Evolutionary conservation across 2,888 invertebrate species (phyloP).

Genomic region (Bellardia pandia): DNA sequence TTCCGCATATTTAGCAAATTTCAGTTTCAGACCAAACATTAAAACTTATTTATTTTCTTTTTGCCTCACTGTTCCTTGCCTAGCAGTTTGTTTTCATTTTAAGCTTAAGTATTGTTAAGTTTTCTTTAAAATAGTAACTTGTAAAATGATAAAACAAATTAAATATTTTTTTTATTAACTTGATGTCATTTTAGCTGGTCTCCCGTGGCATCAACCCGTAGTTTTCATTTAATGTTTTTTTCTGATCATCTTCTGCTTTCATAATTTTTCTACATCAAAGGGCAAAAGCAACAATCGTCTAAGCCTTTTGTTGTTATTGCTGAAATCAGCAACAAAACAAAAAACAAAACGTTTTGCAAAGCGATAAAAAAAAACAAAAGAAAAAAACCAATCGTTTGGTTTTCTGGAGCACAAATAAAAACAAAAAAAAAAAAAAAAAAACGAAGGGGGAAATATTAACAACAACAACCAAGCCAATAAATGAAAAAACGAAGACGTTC

Average conservation of each 20-base stretch:
- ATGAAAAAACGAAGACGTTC: not conserved
- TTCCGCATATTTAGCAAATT: not conserved
- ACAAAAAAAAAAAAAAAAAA: not conserved
- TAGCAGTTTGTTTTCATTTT: too few relatives aligned
- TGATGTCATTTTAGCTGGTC: slow-evolving; percentile 46
- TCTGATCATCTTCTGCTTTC: not conserved
- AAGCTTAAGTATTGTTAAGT: too few relatives aligned
- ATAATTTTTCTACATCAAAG: slow-evolving; percentile 29
- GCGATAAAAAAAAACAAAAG: not conserved
- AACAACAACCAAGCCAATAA: slow-evolving; percentile 2
- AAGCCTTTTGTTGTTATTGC: slow-evolving; percentile 15
- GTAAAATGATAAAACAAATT: too few relatives aligned
- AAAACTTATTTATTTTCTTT: too few relatives aligned
- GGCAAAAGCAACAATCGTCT: slow-evolving; percentile 59
- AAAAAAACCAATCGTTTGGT: slow-evolving; percentile 15
- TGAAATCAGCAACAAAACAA: not conserved
- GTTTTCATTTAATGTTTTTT: slow-evolving; percentile 4
- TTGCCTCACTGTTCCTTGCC: too few relatives aligned
- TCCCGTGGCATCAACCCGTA: slow-evolving; percentile 47
- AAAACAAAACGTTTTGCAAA: not conserved
- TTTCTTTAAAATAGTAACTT: too few relatives aligned
- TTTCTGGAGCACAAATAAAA: not conserved
- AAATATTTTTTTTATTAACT: not conserved
- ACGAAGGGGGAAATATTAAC: slow-evolving; percentile 1
- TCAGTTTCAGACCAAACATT: too few relatives aligned